Evolutionary conservation across 2,113 vertebrate species (phyloP), one percentile per base, ranked within the genome.

Genomic region (Thinocorus orbignyianus): DNA sequence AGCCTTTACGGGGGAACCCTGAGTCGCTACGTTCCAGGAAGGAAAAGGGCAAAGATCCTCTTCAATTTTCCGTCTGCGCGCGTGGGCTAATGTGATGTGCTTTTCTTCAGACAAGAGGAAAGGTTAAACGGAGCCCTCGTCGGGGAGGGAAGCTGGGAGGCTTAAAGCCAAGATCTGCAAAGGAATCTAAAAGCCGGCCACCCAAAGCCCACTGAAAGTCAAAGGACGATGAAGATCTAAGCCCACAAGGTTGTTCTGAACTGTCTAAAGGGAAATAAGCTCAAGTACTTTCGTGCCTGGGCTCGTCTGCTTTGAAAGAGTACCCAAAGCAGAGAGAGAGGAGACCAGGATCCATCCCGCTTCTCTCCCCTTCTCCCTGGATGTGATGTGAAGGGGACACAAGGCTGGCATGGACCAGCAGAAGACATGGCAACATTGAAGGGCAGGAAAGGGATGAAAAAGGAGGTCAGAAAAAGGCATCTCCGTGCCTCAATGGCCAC

Each of bases 81-180:
- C 80, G 31, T 42, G 62, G 76, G 85, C 72, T 95, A 93, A 98
- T 37, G 92, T 44, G 83, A 95, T 44, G 81, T 82, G 92, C n/a
- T 93, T 95, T 70, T 18, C 74, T 72, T 70, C 89, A 96, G 95
- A 97, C 82, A 92, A 66, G 95, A 98, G 88, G 69, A 94, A 95
- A 97, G 91, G 95, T 96, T 97, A 93, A 95, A 93, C 3, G 4
- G 82, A 91, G 73, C 88, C 73, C 77, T 74, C 3, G 0, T 51
- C 0, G 0, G 68, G 22, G 41, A 93, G 44, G 49, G 80, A 90
- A 93, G 94, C 65, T 1, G 0, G 39, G 15, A 93, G 79, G 86
- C 91, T 91, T 73, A 66, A 65, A 96, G 72, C 30, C 0, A 4
- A 71, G 69, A 57, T 78, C 72, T 39, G 60, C 80, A 68, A 57